These are phyloP conservation scores for Ephydatia muelleri DNA, from an alignment of 37 sponge, comb jelly and placozoan species.

Conservation along the genomic window DNA sequence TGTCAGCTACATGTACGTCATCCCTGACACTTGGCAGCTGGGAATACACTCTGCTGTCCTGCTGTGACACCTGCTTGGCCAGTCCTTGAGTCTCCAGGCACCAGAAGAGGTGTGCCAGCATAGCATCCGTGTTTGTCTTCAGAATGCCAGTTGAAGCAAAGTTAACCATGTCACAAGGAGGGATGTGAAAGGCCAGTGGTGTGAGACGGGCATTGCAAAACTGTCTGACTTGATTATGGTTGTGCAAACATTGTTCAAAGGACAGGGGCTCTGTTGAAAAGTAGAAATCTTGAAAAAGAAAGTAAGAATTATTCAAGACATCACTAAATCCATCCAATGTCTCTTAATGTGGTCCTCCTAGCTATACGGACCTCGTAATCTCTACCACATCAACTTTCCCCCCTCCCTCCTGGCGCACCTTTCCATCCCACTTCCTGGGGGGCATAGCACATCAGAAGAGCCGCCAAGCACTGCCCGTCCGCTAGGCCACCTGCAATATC, in stretches of 20 bases:
- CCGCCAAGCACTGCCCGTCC: conserved; percentile 54
- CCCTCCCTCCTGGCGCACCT: conserved; percentile 5
- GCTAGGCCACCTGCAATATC: conserved; percentile 1
- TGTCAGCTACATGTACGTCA: not conserved
- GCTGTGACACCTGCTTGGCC: no score
- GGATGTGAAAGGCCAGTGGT: conserved; percentile 42
- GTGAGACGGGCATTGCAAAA: conserved; percentile 20
- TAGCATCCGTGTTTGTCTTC: conserved; percentile 35
- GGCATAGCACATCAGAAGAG: conserved; percentile 34
- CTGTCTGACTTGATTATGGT: conserved; percentile 1
- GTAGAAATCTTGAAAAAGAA: conserved; percentile 37
- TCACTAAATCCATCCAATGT: not conserved
- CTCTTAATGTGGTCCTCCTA: not conserved
- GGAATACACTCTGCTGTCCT: not conserved
- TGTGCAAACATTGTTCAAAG: conserved; percentile 2
- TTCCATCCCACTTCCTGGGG: conserved; percentile 6
- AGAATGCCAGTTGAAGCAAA: not conserved
- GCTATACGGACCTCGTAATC: not conserved
- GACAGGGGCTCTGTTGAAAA: conserved; percentile 11
- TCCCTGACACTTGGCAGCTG: not conserved
- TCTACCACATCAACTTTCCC: no score
- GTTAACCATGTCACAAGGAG: conserved; percentile 14
- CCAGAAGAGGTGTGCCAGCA: conserved; percentile 41
- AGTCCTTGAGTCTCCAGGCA: conserved; percentile 13
- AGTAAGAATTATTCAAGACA: not conserved